These are phyloP conservation scores for Copidosoma aretas DNA, from an alignment of 2,888 invertebrate genomes.

Conservation along the genomic window DNA sequence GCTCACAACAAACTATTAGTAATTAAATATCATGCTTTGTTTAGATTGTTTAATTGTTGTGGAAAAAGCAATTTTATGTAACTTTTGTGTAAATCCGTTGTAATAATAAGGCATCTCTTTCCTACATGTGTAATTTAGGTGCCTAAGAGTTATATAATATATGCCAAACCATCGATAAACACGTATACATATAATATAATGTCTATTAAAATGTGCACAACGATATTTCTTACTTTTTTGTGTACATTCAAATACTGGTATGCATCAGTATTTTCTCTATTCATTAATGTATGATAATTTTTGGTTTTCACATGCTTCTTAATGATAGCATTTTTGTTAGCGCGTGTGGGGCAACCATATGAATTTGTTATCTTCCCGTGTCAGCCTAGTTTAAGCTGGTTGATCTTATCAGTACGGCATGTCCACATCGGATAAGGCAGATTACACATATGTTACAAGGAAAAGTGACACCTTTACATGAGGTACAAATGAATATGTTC, in stretches of 20 bases:
- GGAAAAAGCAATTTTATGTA: not conserved
- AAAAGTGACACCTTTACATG: slow-evolving; percentile 17
- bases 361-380: slow-evolving; percentile 25
- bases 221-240: slow-evolving; percentile 7
- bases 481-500: not conserved
- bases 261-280: not conserved
- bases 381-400: slow-evolving; percentile 31
- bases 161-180: slow-evolving; percentile 4
- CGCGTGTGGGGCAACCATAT: slow-evolving; percentile 9
- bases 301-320: too few species aligned
- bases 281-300: too few species aligned
- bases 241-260: not conserved
- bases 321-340: not conserved
- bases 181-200: too few species aligned
- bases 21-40: not conserved
- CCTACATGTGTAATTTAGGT: slow-evolving; percentile 10
- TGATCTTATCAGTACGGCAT: slow-evolving; percentile 29
- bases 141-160: not conserved
- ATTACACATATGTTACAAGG: slow-evolving; percentile 14
- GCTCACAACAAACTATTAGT: slow-evolving; percentile 9
- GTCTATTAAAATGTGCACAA: not conserved
- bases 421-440: slow-evolving; percentile 35
- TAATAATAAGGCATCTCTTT: slow-evolving; percentile 6
- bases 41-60: not conserved
- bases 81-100: slow-evolving; percentile 1